These are phyloP conservation scores for Indicator indicator DNA, from an alignment of 2,113 vertebrate genomes.

Conservation along the genomic window DNA sequence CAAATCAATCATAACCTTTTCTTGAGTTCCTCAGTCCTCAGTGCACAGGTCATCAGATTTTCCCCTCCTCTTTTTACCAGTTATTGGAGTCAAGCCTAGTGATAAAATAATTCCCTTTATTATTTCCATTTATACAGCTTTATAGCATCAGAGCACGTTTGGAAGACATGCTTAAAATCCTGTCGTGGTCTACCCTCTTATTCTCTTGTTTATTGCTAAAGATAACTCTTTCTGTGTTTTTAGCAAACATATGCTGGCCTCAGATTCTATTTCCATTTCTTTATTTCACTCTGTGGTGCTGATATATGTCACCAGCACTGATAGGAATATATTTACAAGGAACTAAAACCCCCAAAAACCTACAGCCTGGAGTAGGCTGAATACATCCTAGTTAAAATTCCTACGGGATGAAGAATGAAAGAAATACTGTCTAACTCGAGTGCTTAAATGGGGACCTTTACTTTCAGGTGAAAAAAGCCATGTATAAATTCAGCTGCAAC, in stretches of 20 bases:
- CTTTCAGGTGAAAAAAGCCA: not conserved
- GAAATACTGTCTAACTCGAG: constrained; percentile 36
- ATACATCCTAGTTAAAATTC: constrained; percentile 49
- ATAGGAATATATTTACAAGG: constrained; percentile 47
- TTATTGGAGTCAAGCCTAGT: not conserved
- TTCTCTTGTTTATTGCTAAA: constrained; percentile 15
- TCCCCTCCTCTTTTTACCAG: not conserved
- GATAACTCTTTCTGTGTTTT: constrained; percentile 2
- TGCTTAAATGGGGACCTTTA: constrained; percentile 36
- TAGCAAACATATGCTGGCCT: constrained; percentile 1
- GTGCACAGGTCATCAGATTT: not conserved
- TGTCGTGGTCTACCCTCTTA: not conserved
- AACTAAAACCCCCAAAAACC: not conserved
- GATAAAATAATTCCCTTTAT: not conserved
- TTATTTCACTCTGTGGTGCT: constrained; percentile 49
- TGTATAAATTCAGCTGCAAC: constrained; percentile 14
- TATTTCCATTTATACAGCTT: constrained; percentile 24
- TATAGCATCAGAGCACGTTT: not conserved
- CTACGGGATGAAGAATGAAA: not conserved
- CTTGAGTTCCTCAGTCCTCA: not conserved
- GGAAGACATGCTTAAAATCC: not conserved
- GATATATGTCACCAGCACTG: constrained; percentile 29
- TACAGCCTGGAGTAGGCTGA: not conserved
- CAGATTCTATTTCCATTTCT: constrained; percentile 43
- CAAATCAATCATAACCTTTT: constrained; percentile 29